A percentile compares a stretch with the other conserved stretches of the same genome.
These are phyloP conservation scores for Rhodeus uyekii DNA, from an alignment of 2,797 vertebrate species.

Conservation along the genomic window DNA sequence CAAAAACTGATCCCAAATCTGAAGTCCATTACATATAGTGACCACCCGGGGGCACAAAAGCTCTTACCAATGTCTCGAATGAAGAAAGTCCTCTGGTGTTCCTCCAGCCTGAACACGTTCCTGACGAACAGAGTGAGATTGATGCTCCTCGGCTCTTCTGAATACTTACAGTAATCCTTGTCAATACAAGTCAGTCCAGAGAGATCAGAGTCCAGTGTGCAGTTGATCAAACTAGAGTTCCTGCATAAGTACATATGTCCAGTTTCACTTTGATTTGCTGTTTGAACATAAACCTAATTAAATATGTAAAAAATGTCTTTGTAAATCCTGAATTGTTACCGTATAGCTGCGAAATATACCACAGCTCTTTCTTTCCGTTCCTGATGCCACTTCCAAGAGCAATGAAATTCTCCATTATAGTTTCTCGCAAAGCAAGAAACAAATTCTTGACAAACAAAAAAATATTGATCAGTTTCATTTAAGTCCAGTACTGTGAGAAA, in stretches of 20 bases:
- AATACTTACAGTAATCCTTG: slow-evolving; percentile 49
- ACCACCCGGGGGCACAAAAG: slow-evolving; percentile 5
- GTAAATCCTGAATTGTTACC: slow-evolving; percentile 62
- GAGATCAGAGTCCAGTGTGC: slow-evolving; percentile 49
- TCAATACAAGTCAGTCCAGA: slow-evolving; percentile 51
- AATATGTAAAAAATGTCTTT: too few relatives aligned
- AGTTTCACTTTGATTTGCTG: not conserved
- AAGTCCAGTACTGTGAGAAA: not conserved
- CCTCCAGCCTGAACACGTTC: slow-evolving; percentile 53
- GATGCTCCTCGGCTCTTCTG: slow-evolving; percentile 57
- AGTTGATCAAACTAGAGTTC: slow-evolving; percentile 49
- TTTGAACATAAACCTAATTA: not conserved
- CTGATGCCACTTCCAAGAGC: slow-evolving; percentile 67
- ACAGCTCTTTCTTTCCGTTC: slow-evolving; percentile 57
- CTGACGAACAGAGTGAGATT: slow-evolving; percentile 46
- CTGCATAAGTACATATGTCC: slow-evolving; percentile 28
- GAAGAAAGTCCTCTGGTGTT: slow-evolving; percentile 53
- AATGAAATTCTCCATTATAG: slow-evolving; percentile 72
- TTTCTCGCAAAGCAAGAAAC: slow-evolving; percentile 71
- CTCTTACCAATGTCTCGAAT: slow-evolving; percentile 60
- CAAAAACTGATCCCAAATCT: not conserved
- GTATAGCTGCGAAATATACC: slow-evolving; percentile 65
- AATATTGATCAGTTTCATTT: not conserved
- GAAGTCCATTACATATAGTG: too few relatives aligned
- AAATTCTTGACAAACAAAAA: slow-evolving; percentile 57